A percentile compares a stretch with the other conserved stretches of the same genome.
Conservation (phyloP, 1,140 invertebrate genomes). For the Zelostemma sp. region DNA sequence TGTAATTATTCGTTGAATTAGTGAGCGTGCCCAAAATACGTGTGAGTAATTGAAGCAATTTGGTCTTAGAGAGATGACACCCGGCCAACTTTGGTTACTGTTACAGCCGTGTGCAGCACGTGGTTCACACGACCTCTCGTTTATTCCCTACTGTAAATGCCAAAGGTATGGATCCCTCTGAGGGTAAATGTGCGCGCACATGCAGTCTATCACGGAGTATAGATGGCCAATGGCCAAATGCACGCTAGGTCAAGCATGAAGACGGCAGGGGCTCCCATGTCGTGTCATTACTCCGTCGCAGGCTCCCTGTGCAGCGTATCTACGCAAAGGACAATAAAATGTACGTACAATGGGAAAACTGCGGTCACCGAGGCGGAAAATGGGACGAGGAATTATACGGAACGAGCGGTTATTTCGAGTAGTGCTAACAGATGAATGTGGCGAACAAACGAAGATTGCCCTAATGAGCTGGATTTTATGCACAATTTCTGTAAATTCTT, state of each 20-base stretch:
- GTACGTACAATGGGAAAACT: background rate
- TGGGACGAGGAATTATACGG: slow-evolving; percentile 1
- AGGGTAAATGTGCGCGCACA: slow-evolving; percentile 42
- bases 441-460: background rate
- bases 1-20: no score
- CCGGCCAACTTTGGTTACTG: background rate
- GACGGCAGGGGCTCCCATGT: slow-evolving; percentile 39
- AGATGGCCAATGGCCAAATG: slow-evolving; percentile 64
- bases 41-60: no score
- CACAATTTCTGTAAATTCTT: no score
- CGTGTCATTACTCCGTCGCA: slow-evolving; percentile 54
- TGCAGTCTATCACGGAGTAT: slow-evolving; percentile 52
- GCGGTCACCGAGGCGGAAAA: background rate
- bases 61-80: no score
- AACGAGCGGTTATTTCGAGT: background rate
- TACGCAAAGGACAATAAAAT: background rate
- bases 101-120: slow-evolving; percentile 5
- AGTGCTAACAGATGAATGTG: background rate
- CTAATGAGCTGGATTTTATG: background rate
- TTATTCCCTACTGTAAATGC: slow-evolving; percentile 24
- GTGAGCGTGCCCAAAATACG: no score
- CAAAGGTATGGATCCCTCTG: slow-evolving; percentile 32
- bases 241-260: slow-evolving; percentile 62
- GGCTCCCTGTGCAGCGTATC: background rate
- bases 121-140: slow-evolving; percentile 32